Evolutionary conservation across 2,113 vertebrate species (phyloP).

Genomic region (Oreotrochilus melanogaster): DNA sequence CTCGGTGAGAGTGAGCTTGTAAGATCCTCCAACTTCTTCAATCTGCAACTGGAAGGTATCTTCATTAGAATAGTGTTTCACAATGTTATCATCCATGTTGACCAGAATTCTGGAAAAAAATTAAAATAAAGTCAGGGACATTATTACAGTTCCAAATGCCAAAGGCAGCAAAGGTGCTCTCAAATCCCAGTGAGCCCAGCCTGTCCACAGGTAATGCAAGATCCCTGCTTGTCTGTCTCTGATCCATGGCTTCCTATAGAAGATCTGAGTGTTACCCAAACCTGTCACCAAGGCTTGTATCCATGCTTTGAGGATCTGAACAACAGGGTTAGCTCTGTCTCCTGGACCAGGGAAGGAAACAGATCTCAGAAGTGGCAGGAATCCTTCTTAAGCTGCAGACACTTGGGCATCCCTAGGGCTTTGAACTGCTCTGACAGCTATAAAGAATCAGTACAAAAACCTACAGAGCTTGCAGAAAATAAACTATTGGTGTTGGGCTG

Average conservation of each 20-base stretch:
- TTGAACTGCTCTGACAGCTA: neutral
- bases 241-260: neutral
- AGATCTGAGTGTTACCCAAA: neutral
- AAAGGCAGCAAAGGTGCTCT: neutral
- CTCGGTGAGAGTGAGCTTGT: constrained; percentile 96
- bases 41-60: constrained; percentile 98
- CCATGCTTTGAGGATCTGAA: neutral
- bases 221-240: neutral
- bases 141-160: neutral
- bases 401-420: neutral
- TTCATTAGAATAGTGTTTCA: constrained; percentile 98
- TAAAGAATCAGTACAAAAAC: neutral
- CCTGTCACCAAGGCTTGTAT: neutral
- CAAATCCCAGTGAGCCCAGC: neutral
- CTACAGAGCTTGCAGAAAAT: neutral
- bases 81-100: constrained; percentile 99
- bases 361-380: neutral
- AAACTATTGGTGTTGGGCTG: neutral
- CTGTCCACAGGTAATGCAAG: neutral
- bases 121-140: neutral
- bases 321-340: neutral
- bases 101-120: constrained; percentile 88
- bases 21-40: constrained; percentile 88
- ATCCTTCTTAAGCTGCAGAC: neutral
- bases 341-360: neutral